phyloP scores from a whole-genome alignment of 2,888 invertebrate species.

The Drosophila prostipennis region DNA sequence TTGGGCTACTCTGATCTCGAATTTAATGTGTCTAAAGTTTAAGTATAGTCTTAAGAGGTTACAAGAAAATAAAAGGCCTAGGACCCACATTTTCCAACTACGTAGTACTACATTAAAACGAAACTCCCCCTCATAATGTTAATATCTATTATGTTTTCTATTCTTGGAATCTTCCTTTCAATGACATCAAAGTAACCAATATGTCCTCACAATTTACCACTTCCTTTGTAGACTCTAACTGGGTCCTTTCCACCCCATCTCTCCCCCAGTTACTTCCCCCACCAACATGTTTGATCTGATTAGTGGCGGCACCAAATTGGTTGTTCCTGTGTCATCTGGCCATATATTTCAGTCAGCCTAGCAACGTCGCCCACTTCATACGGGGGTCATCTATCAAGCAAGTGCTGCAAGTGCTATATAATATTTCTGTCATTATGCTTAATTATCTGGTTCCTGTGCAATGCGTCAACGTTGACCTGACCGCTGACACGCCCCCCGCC shows the following conservation, averaged over 20 bases:
- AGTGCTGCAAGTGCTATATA: constrained; percentile 63
- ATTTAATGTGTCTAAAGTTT: background rate
- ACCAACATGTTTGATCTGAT: constrained; percentile 21
- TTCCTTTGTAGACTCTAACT: too few species aligned
- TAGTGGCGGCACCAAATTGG: constrained; percentile 35
- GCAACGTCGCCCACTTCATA: background rate
- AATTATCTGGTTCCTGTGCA: constrained; percentile 80
- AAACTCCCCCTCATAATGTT: too few species aligned
- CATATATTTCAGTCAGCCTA: constrained; percentile 31
- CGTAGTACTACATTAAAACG: too few species aligned
- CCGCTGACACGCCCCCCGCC: constrained; percentile 36
- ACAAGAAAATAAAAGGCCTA: too few species aligned
- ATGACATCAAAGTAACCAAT: background rate
- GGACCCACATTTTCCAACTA: too few species aligned
- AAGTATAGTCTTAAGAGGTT: too few species aligned
- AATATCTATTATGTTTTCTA: too few species aligned
- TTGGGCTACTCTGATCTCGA: background rate
- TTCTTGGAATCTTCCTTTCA: background rate
- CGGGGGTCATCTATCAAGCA: constrained; percentile 56
- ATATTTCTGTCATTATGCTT: constrained; percentile 82
- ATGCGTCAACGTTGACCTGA: constrained; percentile 74
- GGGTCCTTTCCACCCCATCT: background rate
- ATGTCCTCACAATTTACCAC: background rate
- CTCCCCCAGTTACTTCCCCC: background rate
- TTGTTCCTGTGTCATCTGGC: constrained; percentile 47